These are phyloP conservation scores for Nyctibius grandis DNA, from an alignment of 2,797 vertebrate species.

Conservation along the genomic window DNA sequence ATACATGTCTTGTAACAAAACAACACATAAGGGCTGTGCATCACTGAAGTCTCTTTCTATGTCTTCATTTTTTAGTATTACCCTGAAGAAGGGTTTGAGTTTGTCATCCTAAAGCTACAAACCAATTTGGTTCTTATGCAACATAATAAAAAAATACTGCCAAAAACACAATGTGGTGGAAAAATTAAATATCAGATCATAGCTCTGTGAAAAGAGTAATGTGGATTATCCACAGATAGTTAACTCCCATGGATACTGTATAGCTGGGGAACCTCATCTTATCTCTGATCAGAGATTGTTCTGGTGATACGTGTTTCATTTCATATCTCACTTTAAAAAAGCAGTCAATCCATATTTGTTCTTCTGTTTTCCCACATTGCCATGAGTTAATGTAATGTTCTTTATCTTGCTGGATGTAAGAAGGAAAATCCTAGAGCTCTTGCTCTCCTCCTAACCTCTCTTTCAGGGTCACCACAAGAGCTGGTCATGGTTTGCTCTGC, in stretches of 20 bases:
- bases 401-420: conserved; percentile 3
- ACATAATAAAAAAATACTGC: conserved; percentile 5
- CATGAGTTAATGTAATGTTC: not conserved
- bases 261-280: not conserved
- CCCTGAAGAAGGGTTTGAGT: not conserved
- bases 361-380: not conserved
- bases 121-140: not conserved
- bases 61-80: conserved; percentile 23
- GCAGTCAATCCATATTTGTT: not conserved
- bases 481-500: not conserved
- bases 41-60: not conserved
- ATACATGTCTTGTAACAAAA: conserved; percentile 44
- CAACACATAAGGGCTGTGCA: not conserved
- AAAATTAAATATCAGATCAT: conserved; percentile 2
- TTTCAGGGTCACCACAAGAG: not conserved
- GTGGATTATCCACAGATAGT: conserved; percentile 27
- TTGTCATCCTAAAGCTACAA: conserved; percentile 33
- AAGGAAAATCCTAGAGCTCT: not conserved
- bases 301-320: not conserved
- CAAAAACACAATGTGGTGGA: not conserved
- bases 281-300: not conserved
- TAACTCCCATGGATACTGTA: not conserved
- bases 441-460: not conserved
- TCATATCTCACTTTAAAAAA: not conserved
- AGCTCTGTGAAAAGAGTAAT: not conserved